Base-by-base conservation (phyloP, 2,888 invertebrate species). In the Protonemura montana region DNA sequence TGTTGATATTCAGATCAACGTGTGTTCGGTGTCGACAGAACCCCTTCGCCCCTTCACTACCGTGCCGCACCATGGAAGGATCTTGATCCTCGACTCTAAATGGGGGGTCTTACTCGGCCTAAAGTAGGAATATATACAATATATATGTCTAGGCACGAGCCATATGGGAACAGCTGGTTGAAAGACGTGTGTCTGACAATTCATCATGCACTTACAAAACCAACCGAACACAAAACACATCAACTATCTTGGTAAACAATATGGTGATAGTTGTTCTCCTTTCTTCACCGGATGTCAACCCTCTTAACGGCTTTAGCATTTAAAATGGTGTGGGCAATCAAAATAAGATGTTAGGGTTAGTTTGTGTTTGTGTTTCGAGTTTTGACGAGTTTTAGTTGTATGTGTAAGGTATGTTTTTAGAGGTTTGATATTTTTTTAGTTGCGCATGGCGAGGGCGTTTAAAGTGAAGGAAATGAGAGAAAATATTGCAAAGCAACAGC, bases 101-200 rank as follows among this genome's bases (percentile, higher is more conserved):
- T 78, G 78, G 82, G 82, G 82, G 82, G 82, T 82, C 82, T 82
- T 82, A 82, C 30, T 26, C 82, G 0, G 28, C 59, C 59, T 59
- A 59, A 59, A 59, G 59, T 59, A 59, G 78, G 28, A 28, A 78
- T 27, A 28, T 78, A 78, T 26, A 78, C 82, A 82, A 82, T 82
- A 27, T 35, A 35, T 80, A 82, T 82, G 35, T 82, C 82, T 0
- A 30, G 30, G 82, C 82, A 82, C 41, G 41, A 25, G 41, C 41
- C 81, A 28, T 26, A 28, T 78, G 78, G 78, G 27, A 6, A n/a
- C 78, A 78, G 78, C 78, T 78, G 78, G 78, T 27, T 13, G 78
- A 28, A 78, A 78, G 78, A 78, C 78, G 78, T 28, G 78, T 21
- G 78, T 78, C 26, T 78, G 78, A 28, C 78, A 28, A 78, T 78